Evolutionary conservation across 30 jellyfish, hydroid and myxozoan species (phyloP), one percentile per base, ranked within the genome.

Genomic region (Aurelia sp.): DNA sequence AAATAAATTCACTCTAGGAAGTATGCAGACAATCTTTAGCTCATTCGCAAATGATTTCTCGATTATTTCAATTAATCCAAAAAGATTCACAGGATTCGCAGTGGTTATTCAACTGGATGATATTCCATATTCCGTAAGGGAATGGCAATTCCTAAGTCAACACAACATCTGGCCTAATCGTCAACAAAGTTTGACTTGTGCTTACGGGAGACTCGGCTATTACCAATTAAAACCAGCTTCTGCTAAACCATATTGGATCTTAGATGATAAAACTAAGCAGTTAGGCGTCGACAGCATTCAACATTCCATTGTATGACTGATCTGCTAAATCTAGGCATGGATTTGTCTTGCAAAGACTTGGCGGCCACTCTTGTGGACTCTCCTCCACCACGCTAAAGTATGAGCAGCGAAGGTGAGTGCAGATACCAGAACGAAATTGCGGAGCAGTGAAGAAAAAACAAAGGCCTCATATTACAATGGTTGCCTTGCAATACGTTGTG

Each of bases 251-350:
- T 71, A 51, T 51, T 57, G 85, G 85, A 53, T 74, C 73, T 16
- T 23, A 74, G 59, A 61, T 74, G 85, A 74, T 74, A 74, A 74
- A 74, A 20, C 62, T 74, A 74, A 74, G 85, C 58, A 31, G 62
- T 10, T 20, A 53, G 85, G 85, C 85, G 85, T 74, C 85, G 73
- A 58, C 22, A 33, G 85, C 58, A 74, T 74, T 37, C 62, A 52
- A 20, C 73, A 44, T 52, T 40, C 40, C 48, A 74, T 74, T 74
- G 85, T 74, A 53, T 16, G 31, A 12, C 50, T 74, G 85, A 74
- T 74, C 85, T 37, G 63, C 73, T 74, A 74, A 51, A 70, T 52
- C 85, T 57, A 33, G 17, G 33, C 73, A 74, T 74, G 85, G 73
- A 74, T 55, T 74, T 52, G 73, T 13, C 31, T 51, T 59, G 85